A percentile compares a stretch with the other conserved stretches of the same genome.
Conservation (phyloP, 2,113 vertebrate species). For the Cebidichthys violaceus region DNA sequence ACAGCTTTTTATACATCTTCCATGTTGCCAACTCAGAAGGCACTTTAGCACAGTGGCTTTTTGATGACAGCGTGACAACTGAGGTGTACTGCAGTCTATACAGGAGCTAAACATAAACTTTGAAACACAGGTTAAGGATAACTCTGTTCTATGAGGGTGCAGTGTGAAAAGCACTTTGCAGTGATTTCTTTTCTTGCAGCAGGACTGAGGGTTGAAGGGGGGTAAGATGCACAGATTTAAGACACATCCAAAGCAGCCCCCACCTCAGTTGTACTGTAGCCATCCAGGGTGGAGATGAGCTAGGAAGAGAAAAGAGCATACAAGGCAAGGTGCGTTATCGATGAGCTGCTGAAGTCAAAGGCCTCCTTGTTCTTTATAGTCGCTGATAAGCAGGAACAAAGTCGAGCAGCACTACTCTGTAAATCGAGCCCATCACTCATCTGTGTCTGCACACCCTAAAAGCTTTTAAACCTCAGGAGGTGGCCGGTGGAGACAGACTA, state of each 20-base stretch:
- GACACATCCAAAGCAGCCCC: conserved; percentile 80
- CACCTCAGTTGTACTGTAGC: conserved; percentile 97
- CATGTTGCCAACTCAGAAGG: not conserved
- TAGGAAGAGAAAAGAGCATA: conserved; percentile 84
- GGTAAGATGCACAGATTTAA: conserved; percentile 38
- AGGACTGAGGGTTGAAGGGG: conserved; percentile 13
- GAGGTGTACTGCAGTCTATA: not conserved
- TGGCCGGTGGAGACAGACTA: conserved; percentile 57
- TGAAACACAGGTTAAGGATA: not conserved
- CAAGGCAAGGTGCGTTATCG: conserved; percentile 77
- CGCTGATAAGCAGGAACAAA: conserved; percentile 75
- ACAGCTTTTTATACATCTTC: not conserved
- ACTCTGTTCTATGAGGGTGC: conserved; percentile 29
- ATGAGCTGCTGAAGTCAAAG: conserved; percentile 73
- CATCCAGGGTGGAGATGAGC: conserved; percentile 96
- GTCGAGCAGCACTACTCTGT: conserved; percentile 59
- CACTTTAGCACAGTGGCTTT: not conserved
- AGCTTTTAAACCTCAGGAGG: conserved; percentile 77
- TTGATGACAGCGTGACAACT: not conserved
- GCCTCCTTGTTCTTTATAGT: conserved; percentile 69
- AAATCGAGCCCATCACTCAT: conserved; percentile 72
- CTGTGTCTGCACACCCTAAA: conserved; percentile 66
- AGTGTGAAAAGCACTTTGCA: conserved; percentile 67
- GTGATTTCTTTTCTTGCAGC: conserved; percentile 36
- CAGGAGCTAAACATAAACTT: not conserved